These are phyloP conservation scores for Branchinecta lynchi DNA, from an alignment of 1,140 invertebrate species.

Conservation along the genomic window DNA sequence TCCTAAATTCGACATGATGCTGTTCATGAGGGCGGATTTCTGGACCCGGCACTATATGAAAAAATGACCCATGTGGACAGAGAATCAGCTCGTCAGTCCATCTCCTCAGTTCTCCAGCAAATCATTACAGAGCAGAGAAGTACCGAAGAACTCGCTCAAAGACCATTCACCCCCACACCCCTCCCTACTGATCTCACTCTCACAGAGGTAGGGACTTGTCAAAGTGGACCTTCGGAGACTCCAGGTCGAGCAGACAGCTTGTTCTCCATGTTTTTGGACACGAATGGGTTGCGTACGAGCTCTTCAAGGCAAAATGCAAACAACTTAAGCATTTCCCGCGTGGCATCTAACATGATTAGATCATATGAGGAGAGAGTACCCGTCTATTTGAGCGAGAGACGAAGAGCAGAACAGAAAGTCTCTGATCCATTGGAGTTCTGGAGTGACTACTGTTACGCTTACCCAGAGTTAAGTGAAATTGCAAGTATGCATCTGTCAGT, in stretches of 20 bases:
- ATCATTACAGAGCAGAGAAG: neutral
- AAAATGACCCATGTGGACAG: neutral
- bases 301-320: neutral
- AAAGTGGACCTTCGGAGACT: neutral
- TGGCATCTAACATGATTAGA: neutral
- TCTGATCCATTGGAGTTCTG: conserved; percentile 9
- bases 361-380: neutral
- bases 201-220: neutral
- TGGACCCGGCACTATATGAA: neutral
- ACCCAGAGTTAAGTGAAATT: conserved; percentile 9
- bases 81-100: neutral
- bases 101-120: conserved; percentile 9
- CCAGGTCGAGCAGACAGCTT: neutral
- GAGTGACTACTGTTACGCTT: neutral
- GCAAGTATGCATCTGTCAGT: neutral
- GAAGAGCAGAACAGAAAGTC: neutral
- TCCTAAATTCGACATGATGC: conserved; percentile 4
- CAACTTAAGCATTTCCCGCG: neutral
- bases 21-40: neutral
- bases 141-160: conserved; percentile 1
- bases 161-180: neutral
- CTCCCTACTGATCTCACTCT: neutral
- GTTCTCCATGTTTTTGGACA: neutral
- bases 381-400: neutral
- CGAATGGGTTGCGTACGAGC: neutral